Conservation (phyloP, 2,888 invertebrate species). For the Muschampia plurimacula region DNA sequence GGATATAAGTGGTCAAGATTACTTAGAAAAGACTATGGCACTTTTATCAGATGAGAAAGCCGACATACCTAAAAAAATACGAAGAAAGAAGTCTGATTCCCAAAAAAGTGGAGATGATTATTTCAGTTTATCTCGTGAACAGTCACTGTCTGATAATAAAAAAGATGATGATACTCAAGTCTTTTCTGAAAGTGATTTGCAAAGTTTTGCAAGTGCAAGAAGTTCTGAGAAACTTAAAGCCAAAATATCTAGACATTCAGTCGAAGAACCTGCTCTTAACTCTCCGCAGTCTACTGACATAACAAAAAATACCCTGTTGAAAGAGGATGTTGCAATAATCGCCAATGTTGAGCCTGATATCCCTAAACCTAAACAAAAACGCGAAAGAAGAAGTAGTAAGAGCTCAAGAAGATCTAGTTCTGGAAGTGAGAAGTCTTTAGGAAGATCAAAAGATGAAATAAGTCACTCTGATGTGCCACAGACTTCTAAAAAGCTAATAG, state of each 20-base stretch:
- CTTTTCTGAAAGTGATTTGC: conserved; percentile 86
- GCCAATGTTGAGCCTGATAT: conserved; percentile 49
- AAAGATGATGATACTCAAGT: conserved; percentile 86
- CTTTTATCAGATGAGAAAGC: conserved; percentile 81
- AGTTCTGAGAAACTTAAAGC: conserved; percentile 82
- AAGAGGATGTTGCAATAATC: conserved; percentile 62
- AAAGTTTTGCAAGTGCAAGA: conserved; percentile 88
- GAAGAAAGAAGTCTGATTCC: conserved; percentile 88
- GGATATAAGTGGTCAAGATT: conserved; percentile 83
- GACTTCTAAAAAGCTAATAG: conserved; percentile 43
- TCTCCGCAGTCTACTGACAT: conserved; percentile 58
- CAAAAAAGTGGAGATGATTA: conserved; percentile 87
- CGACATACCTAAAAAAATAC: conserved; percentile 84
- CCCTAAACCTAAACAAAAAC: conserved; percentile 57
- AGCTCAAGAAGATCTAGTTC: conserved; percentile 76
- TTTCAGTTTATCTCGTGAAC: conserved; percentile 87
- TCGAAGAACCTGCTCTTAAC: conserved; percentile 58
- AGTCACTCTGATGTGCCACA: conserved; percentile 38
- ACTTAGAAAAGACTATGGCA: conserved; percentile 79
- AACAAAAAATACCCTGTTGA: conserved; percentile 61
- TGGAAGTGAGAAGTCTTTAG: conserved; percentile 79
- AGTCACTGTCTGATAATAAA: conserved; percentile 86
- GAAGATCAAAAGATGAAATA: conserved; percentile 65
- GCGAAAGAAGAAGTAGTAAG: conserved; percentile 76
- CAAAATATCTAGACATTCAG: conserved; percentile 65